Conservation (phyloP, 2,113 vertebrate species). For the Oryzias melastigma region DNA sequence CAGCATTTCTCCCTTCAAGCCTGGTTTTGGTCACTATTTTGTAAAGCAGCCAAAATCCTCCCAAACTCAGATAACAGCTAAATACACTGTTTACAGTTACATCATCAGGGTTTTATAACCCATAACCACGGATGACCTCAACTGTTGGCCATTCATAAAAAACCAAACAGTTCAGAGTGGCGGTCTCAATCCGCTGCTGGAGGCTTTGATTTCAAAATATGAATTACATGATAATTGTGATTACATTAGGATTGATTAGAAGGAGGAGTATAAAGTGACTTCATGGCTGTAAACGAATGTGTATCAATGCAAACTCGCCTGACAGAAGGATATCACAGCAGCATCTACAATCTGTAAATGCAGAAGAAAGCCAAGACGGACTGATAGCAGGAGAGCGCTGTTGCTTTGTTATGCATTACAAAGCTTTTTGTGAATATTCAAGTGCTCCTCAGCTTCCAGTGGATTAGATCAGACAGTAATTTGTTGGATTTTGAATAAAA, state of each 20-base stretch:
- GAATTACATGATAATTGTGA: too few species aligned
- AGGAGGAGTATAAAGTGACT: too few species aligned
- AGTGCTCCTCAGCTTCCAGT: conserved; percentile 6
- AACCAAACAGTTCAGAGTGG: too few species aligned
- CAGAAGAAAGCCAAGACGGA: conserved; percentile 6
- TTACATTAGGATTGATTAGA: too few species aligned
- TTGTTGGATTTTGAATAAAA: conserved; percentile 9
- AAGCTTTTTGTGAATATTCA: conserved; percentile 17
- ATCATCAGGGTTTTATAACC: neutral
- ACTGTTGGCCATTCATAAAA: too few species aligned
- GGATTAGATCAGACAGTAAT: conserved; percentile 24
- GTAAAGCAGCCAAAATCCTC: neutral
- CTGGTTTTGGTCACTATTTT: neutral
- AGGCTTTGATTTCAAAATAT: too few species aligned
- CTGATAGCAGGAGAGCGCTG: neutral
- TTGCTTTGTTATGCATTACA: conserved; percentile 17
- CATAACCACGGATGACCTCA: neutral
- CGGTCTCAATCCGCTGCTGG: too few species aligned
- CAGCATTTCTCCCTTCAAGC: neutral
- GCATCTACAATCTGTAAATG: conserved; percentile 12
- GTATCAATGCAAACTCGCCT: neutral
- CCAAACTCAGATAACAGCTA: neutral
- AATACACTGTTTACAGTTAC: neutral
- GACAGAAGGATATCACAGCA: neutral
- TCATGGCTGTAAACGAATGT: too few species aligned